Base-by-base conservation (phyloP, 2,113 vertebrate genomes). In the Dendropsophus ebraccatus region DNA sequence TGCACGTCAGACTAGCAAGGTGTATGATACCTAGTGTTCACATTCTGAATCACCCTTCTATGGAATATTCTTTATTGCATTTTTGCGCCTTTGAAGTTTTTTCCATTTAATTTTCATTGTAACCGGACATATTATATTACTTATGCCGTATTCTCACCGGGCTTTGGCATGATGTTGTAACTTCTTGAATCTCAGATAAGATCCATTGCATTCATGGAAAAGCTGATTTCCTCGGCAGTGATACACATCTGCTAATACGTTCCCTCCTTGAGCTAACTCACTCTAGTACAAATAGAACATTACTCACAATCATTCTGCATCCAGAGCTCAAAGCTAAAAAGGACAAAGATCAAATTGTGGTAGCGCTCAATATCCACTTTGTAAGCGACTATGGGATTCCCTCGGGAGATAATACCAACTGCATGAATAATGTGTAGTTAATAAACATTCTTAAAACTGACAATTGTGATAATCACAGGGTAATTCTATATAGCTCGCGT, bases 211-310 rank as follows among this genome's bases (percentile, higher is more conserved):
- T 81, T 81, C 78, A 62, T 65, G 56, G 56, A 62, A 81, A 81
- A 81, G 56, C 58, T 81, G 78, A 62, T 81, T 62, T 81, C 17
- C 37, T 81, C 65, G 78, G 78, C 37, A 81, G 25, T 25, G 56
- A 81, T 62, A 65, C 78, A 80, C 58, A 81, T 81, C 78, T 81
- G 37, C 58, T 81, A 81, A 81, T 65, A 60, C 25, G 78, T 65
- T 81, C 60, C 78, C 78, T 81, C 78, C 78, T 65, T 81, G 56
- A 65, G 78, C 78, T 47, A 81, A 81, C 78, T 47, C 78, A 47
- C 21, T 80, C 9, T 81, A 81, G 58, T 81, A 65, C 78, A 81
- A 81, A 60, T 58, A 81, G 41, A 81, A 47, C 56, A 47, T 81
- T 81, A 81, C 78, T 65, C 56, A 65, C 78, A 28, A 81, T 62